Conservation (phyloP, 2,797 vertebrate species). For the Smutsia temminckii region DNA sequence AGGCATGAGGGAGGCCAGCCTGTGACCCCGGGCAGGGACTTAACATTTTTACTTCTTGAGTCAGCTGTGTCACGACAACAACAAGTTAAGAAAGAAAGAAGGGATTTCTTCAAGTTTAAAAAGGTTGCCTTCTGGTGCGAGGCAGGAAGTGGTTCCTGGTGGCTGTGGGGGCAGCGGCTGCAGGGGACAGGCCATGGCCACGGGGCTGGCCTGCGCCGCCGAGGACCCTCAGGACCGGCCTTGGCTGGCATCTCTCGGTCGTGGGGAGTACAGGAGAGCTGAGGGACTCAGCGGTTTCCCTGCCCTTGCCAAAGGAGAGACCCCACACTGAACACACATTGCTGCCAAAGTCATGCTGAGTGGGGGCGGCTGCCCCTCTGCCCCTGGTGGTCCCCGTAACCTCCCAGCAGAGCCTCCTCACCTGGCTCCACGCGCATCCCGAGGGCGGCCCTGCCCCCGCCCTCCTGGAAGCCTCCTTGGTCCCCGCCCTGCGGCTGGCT, state of each 20-base stretch:
- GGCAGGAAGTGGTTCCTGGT: neutral
- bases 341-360: neutral
- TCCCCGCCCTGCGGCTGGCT: neutral
- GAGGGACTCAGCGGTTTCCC: no score
- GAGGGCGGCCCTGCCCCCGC: no score
- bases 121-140: slow-evolving; percentile 11
- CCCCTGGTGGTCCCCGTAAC: neutral
- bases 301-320: neutral
- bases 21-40: neutral
- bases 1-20: neutral
- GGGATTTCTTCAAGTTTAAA: slow-evolving; percentile 66
- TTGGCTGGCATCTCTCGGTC: no score
- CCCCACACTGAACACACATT: rapidly evolving
- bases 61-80: slow-evolving; percentile 30
- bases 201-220: no score
- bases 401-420: neutral
- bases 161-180: no score
- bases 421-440: no score
- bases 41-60: slow-evolving; percentile 41
- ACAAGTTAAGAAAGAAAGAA: slow-evolving; percentile 51
- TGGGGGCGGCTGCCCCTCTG: rapidly evolving
- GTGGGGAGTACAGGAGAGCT: no score
- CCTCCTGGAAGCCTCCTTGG: no score
- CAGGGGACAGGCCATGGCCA: no score
- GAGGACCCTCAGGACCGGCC: no score